Percentiles rank a stretch among this genome's conserved stretches.
Evolutionary conservation across 2,888 invertebrate species (phyloP).

Genomic region (Adelphocoris suturalis): DNA sequence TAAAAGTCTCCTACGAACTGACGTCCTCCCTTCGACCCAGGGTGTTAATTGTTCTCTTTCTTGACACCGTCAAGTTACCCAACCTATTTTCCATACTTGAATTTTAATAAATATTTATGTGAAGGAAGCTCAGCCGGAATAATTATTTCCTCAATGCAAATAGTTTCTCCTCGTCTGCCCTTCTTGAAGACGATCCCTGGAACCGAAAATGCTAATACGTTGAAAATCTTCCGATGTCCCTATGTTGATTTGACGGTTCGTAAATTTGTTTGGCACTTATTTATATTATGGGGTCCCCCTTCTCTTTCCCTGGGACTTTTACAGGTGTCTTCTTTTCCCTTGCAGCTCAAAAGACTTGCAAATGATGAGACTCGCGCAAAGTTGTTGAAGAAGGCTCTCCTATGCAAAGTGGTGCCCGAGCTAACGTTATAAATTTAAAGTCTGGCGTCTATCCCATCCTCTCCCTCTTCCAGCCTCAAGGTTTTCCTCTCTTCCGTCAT

Average conservation of each 20-base stretch:
- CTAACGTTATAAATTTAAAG: conserved; percentile 66
- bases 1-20: conserved; percentile 26
- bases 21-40: not conserved
- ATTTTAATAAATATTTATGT: conserved; percentile 57
- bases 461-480: not conserved
- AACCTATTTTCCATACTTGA: conserved; percentile 55
- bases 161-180: conserved; percentile 30
- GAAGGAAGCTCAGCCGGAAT: conserved; percentile 55
- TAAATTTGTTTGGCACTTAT: conserved; percentile 48
- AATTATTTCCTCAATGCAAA: conserved; percentile 58
- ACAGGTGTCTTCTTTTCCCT: conserved; percentile 56
- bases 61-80: conserved; percentile 40
- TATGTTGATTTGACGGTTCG: conserved; percentile 56
- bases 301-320: conserved; percentile 8
- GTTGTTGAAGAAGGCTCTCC: conserved; percentile 43
- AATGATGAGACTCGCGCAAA: conserved; percentile 43
- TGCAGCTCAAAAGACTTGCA: conserved; percentile 54
- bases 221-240: conserved; percentile 29
- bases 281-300: conserved; percentile 38
- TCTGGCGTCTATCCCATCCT: conserved; percentile 11
- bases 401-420: conserved; percentile 63
- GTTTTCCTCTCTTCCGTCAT: conserved; percentile 57
- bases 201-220: conserved; percentile 49
- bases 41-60: conserved; percentile 48
- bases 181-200: not conserved